Conservation (phyloP, 1,140 invertebrate genomes). For the Lordiphosa mommai region DNA sequence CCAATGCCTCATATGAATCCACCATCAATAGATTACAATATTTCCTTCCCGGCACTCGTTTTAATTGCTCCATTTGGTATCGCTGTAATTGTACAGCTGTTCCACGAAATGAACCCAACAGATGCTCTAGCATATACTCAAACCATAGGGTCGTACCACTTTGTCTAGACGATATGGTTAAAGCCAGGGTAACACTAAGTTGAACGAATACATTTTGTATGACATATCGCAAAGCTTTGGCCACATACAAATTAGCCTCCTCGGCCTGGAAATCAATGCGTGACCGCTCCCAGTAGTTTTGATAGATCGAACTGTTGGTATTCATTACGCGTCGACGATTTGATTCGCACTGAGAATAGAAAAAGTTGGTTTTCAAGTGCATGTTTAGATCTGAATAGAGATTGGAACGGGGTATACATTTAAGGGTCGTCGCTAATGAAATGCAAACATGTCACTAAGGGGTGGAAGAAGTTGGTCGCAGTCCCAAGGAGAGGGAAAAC, state of each 20-base stretch:
- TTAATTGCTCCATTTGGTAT: slow-evolving; percentile 1
- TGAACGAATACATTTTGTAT: slow-evolving; percentile 53
- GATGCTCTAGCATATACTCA: slow-evolving; percentile 31
- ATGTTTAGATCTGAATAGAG: background rate
- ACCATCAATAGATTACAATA: slow-evolving; percentile 55
- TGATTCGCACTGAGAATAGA: background rate
- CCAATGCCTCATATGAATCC: slow-evolving; percentile 47
- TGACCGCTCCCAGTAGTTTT: slow-evolving; percentile 31
- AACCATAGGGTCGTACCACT: slow-evolving; percentile 35
- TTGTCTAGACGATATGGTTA: slow-evolving; percentile 12
- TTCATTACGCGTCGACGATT: slow-evolving; percentile 13
- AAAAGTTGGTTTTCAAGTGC: background rate
- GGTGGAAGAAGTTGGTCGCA: too few species aligned
- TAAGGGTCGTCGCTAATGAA: slow-evolving; percentile 28
- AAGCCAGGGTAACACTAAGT: slow-evolving; percentile 39
- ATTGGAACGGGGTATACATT: slow-evolving; percentile 17
- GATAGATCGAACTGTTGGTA: slow-evolving; percentile 15
- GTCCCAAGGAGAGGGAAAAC: too few species aligned
- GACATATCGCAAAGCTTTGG: slow-evolving; percentile 31
- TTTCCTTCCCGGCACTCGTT: slow-evolving; percentile 41
- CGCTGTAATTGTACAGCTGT: slow-evolving; percentile 41
- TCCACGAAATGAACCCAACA: slow-evolving; percentile 35
- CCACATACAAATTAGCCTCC: slow-evolving; percentile 41
- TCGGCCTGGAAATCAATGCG: slow-evolving; percentile 50
- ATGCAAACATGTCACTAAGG: slow-evolving; percentile 12